Conservation (phyloP, 2,888 invertebrate genomes). For the Cephus spinipes region DNA sequence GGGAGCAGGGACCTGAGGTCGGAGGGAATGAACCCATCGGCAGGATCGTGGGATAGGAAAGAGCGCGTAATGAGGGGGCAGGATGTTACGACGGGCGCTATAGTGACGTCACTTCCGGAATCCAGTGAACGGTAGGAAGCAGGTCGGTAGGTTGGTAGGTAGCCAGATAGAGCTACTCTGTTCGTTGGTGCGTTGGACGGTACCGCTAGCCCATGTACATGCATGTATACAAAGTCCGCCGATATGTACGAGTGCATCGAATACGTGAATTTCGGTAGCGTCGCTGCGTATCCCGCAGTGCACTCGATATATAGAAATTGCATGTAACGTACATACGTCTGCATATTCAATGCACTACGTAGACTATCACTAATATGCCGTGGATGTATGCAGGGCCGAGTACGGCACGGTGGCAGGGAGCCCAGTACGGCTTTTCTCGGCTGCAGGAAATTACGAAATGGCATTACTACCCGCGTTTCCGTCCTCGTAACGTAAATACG, state of each 20-base stretch:
- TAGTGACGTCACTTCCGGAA: constrained; percentile 62
- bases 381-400: not conserved
- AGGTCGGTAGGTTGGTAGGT: constrained; percentile 58
- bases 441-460: constrained; percentile 57
- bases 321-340: not conserved
- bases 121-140: constrained; percentile 53
- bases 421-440: constrained; percentile 34
- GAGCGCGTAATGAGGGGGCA: constrained; percentile 26
- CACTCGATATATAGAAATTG: not conserved
- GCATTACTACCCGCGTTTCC: constrained; percentile 55
- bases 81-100: constrained; percentile 56
- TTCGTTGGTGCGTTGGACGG: not conserved
- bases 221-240: not conserved
- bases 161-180: constrained; percentile 34
- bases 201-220: not conserved
- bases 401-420: not conserved
- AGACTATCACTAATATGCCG: not conserved
- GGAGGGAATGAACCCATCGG: not conserved
- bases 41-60: not conserved
- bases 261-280: not conserved
- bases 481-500: constrained; percentile 47
- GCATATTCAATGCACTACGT: not conserved
- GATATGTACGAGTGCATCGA: not conserved
- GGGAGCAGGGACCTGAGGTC: not conserved
- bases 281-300: not conserved